Base-by-base conservation (phyloP, 2,797 vertebrate species). In the Sebastiscus tertius region DNA sequence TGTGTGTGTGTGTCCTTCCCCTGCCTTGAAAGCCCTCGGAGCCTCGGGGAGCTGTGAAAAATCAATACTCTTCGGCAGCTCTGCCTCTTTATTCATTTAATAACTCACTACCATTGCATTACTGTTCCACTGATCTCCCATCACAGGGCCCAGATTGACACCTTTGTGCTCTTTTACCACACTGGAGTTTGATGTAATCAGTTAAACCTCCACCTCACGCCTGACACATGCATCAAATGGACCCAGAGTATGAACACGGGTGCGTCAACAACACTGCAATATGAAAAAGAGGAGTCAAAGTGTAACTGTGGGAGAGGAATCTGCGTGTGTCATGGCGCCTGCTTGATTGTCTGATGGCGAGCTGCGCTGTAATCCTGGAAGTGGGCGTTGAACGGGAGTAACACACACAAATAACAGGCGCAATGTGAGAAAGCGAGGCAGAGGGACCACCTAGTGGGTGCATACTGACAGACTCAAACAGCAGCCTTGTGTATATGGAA, bases 81-180 rank as follows among this genome's bases (percentile, higher is more conserved):
- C 94, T 92, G 93, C 94, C 95, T 95, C 94, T 95, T 95, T 95
- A 96, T 96, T 96, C 95, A 95, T 96, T 95, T 95, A 96, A 96
- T 96, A 96, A 96, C 95, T 95, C 93, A 94, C 94, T 94, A 96
- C 94, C 94, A 95, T 95, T 95, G 94, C 94, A 95, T 95, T 95
- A 95, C 93, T 95, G 94, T 95, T 95, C 92, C 92, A 93, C 93
- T 95, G 93, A 96, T 95, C 94, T 94, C 94, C 94, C 94, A 95
- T 95, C 94, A 95, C 94, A 93, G 92, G 91, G 94, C 91, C 87
- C 89, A 95, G 93, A 95, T 93, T 94, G 92, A 94, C 94, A 94
- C 94, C 92, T 94, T 94, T 94, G 92, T 93, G 92, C 93, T 94
- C 93, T 94, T 94, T 94, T 94, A 95, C 92, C 94, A 95, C 93